phyloP scores from a whole-genome alignment of 2,113 vertebrate genomes.

The Tetrao urogallus region DNA sequence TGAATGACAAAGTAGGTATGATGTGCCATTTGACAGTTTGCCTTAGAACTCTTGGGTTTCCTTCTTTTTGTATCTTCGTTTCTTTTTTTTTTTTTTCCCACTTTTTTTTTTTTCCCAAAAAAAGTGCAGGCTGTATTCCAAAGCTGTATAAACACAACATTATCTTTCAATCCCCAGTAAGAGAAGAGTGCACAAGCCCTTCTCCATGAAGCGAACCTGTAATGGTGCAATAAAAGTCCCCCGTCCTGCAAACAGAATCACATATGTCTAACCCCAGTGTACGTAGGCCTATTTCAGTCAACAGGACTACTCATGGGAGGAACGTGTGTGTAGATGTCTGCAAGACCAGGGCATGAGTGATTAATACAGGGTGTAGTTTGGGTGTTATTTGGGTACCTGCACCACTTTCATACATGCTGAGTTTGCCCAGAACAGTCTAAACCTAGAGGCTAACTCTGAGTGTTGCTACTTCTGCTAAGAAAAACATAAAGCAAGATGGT shows the following conservation, averaged over 20 bases:
- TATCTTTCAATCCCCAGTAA: conserved; percentile 76
- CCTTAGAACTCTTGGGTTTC: conserved; percentile 76
- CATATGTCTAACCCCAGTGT: not conserved
- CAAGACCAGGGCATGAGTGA: not conserved
- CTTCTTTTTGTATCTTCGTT: conserved; percentile 43
- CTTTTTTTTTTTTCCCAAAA: not conserved
- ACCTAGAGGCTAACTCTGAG: not conserved
- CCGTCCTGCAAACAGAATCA: not conserved
- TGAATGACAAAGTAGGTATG: conserved; percentile 77
- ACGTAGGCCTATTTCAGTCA: not conserved
- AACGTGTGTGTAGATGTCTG: not conserved
- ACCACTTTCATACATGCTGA: not conserved
- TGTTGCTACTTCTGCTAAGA: not conserved
- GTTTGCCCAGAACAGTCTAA: not conserved
- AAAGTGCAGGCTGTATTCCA: conserved; percentile 73
- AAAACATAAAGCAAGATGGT: not conserved
- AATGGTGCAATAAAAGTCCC: not conserved
- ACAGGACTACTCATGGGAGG: not conserved
- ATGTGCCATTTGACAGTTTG: conserved; percentile 82
- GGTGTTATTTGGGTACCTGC: not conserved
- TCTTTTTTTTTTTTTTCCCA: not conserved
- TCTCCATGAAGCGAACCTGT: not conserved
- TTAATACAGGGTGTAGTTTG: not conserved
- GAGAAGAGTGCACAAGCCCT: conserved; percentile 26
- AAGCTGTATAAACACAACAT: conserved; percentile 85